phyloP scores from a whole-genome alignment of 2,797 vertebrate species.

The Lithobates pipiens region DNA sequence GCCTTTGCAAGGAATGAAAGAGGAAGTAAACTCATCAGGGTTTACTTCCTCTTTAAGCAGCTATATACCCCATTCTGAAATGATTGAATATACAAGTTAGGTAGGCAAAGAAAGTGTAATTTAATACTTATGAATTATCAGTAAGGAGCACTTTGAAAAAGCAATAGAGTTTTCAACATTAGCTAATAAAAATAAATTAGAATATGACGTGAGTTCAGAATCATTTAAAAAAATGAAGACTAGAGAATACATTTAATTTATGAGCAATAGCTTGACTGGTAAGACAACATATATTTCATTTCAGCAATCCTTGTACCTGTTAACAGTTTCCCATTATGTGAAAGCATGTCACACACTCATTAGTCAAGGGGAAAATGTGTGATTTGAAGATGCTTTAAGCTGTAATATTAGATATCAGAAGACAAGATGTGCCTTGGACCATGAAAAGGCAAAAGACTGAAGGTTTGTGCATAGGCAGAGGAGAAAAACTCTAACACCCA shows the following conservation, averaged over 20 bases:
- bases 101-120: not conserved
- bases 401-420: not conserved
- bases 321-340: constrained; percentile 26
- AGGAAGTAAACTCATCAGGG: no score
- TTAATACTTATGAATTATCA: constrained; percentile 20
- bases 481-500: not conserved
- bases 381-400: not conserved
- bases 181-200: constrained; percentile 23
- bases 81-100: not conserved
- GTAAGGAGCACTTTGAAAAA: constrained; percentile 4
- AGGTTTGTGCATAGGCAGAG: not conserved
- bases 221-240: not conserved
- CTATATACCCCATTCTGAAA: not conserved
- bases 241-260: constrained; percentile 34
- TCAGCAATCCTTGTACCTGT: constrained; percentile 10
- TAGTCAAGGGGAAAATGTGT: constrained; percentile 2
- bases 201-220: constrained; percentile 8
- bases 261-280: constrained; percentile 2
- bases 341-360: constrained; percentile 12
- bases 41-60: no score
- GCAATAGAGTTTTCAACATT: not conserved
- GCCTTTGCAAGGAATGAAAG: no score
- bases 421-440: not conserved
- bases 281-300: constrained; percentile 8
- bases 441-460: not conserved